Conservation (phyloP, 2,113 vertebrate genomes). For the Nothobranchius furzeri region DNA sequence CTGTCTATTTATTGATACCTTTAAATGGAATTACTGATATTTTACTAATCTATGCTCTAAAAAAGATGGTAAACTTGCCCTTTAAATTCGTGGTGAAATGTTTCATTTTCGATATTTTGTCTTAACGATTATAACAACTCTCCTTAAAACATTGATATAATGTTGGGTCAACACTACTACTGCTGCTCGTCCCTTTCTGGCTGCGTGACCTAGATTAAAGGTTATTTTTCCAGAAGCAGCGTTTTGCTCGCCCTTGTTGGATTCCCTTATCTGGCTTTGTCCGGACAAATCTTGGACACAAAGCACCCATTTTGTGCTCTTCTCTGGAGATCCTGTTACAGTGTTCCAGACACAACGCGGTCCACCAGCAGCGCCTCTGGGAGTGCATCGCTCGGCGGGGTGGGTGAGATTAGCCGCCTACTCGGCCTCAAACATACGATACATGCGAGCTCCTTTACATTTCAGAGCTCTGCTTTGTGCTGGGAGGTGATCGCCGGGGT, state of each 20-base stretch:
- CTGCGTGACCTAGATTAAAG: slow-evolving; percentile 62
- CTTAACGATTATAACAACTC: no score
- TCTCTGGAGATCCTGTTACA: slow-evolving; percentile 80
- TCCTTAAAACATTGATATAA: no score
- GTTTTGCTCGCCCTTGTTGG: slow-evolving; percentile 66
- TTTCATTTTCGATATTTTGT: no score
- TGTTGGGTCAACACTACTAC: no score
- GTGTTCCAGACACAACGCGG: slow-evolving; percentile 65
- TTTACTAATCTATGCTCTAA: no score
- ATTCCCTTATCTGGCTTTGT: slow-evolving; percentile 72
- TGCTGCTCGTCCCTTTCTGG: slow-evolving; percentile 29
- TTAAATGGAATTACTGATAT: no score
- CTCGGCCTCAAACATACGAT: slow-evolving; percentile 57
- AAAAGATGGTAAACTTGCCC: no score
- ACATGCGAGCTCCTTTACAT: slow-evolving; percentile 60
- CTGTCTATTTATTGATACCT: no score
- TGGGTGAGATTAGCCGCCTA: slow-evolving; percentile 58
- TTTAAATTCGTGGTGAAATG: no score
- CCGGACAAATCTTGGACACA: slow-evolving; percentile 77
- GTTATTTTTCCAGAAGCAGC: slow-evolving; percentile 62
- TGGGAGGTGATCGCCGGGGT: slow-evolving; percentile 42
- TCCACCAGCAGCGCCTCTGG: slow-evolving; percentile 59
- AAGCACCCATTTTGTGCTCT: slow-evolving; percentile 76
- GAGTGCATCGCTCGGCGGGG: slow-evolving; percentile 40
- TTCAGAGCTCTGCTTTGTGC: slow-evolving; percentile 49